Percentiles rank a stretch among this genome's conserved stretches.
These are phyloP conservation scores for Lepidocyrtoides sp. DNA, from an alignment of 2,888 invertebrate genomes.

Conservation along the genomic window DNA sequence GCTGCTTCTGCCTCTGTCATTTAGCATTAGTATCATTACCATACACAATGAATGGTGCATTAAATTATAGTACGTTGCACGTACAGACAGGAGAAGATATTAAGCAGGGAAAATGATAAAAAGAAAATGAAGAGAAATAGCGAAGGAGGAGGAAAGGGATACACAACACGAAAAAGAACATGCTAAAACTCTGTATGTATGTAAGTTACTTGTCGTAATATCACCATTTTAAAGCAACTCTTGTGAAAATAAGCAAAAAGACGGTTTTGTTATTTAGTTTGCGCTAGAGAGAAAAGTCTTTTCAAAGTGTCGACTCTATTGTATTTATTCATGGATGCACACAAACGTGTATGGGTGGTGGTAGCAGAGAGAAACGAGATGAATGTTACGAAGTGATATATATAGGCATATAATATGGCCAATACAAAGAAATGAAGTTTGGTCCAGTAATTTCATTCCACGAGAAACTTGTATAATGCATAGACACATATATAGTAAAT, in stretches of 20 bases:
- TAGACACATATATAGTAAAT: background rate
- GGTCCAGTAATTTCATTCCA: slow-evolving; percentile 66
- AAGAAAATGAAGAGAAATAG: slow-evolving; percentile 64
- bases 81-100: slow-evolving; percentile 38
- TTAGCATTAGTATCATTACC: slow-evolving; percentile 1
- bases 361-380: slow-evolving; percentile 18
- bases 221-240: background rate
- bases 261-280: background rate
- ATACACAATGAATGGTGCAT: slow-evolving; percentile 38
- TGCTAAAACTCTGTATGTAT: too few species aligned
- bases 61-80: slow-evolving; percentile 4
- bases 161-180: too few species aligned
- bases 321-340: slow-evolving; percentile 60
- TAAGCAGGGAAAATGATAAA: slow-evolving; percentile 46
- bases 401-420: slow-evolving; percentile 9
- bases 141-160: background rate
- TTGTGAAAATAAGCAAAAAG: background rate
- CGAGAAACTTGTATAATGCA: slow-evolving; percentile 58
- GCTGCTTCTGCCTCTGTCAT: background rate
- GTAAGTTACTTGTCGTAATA: background rate
- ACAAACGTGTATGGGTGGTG: slow-evolving; percentile 15
- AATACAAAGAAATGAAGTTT: slow-evolving; percentile 63
- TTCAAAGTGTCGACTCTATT: slow-evolving; percentile 66
- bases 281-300: slow-evolving; percentile 3
- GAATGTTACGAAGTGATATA: slow-evolving; percentile 30